phyloP scores from a whole-genome alignment of 2,113 vertebrate species.

The Carassius carassius region DNA sequence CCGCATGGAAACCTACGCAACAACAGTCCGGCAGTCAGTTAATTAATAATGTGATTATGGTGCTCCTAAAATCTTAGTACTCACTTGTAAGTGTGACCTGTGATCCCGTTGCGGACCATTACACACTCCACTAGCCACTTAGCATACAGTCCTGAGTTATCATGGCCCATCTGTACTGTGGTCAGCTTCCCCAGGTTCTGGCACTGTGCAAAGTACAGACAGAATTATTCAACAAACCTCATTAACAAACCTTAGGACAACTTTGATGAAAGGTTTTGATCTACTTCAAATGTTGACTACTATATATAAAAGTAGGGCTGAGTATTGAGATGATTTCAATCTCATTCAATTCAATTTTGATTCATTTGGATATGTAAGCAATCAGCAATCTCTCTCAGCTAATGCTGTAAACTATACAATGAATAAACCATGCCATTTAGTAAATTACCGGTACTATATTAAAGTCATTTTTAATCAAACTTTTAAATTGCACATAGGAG shows the following conservation, averaged over 20 bases:
- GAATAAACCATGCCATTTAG: no score
- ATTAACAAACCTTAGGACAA: neutral
- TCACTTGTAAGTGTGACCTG: conserved; percentile 97
- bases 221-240: neutral
- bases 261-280: no score
- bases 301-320: no score
- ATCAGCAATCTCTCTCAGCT: no score
- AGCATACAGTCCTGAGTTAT: conserved; percentile 95
- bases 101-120: conserved; percentile 96
- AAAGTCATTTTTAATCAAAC: no score
- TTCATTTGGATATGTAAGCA: no score
- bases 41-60: neutral
- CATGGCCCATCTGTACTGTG: conserved; percentile 97
- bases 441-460: no score
- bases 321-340: no score
- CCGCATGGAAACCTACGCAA: conserved; percentile 91
- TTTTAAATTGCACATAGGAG: no score
- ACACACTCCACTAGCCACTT: conserved; percentile 98
- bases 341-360: no score
- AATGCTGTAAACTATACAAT: no score
- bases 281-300: no score
- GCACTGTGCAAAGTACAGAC: conserved; percentile 76
- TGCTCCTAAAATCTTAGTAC: conserved; percentile 51
- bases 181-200: conserved; percentile 98
- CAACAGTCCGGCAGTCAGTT: conserved; percentile 3